Evolutionary conservation across 2,888 invertebrate species (phyloP).

Genomic region (Furcula furcula): DNA sequence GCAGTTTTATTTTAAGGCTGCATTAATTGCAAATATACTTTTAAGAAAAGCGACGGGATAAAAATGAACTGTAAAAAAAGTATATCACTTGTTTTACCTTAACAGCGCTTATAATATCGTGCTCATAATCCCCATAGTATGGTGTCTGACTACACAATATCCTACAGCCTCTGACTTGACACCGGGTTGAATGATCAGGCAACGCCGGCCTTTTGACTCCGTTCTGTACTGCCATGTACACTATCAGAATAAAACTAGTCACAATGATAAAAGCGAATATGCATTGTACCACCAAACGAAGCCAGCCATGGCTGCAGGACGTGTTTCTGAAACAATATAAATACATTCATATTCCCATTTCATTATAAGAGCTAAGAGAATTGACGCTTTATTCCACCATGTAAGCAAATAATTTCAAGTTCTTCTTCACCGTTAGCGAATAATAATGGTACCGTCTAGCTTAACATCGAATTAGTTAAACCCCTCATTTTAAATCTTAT

Average conservation of each 20-base stretch:
- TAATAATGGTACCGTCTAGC: no score
- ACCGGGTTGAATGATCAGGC: constrained; percentile 18
- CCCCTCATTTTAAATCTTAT: no score
- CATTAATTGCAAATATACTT: no score
- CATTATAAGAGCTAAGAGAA: no score
- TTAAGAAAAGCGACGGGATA: no score
- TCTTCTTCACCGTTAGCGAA: no score
- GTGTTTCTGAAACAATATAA: constrained; percentile 49
- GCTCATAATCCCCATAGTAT: constrained; percentile 37
- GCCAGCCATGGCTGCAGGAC: constrained; percentile 64
- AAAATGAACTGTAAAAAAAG: no score
- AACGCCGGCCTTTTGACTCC: neutral
- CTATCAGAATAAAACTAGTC: constrained; percentile 58
- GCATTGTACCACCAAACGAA: constrained; percentile 52
- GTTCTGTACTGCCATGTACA: constrained; percentile 46
- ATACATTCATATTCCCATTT: no score
- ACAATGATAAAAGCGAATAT: constrained; percentile 61
- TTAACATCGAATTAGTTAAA: no score
- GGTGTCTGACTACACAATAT: constrained; percentile 48
- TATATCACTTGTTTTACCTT: constrained; percentile 43
- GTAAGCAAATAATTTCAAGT: no score
- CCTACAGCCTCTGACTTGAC: constrained; percentile 40
- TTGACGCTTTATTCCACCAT: no score
- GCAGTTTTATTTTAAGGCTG: no score
- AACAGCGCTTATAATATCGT: constrained; percentile 44